A percentile compares a stretch with the other conserved stretches of the same genome.
phyloP scores from a whole-genome alignment of 2,113 vertebrate species.

The Pantherophis guttatus region DNA sequence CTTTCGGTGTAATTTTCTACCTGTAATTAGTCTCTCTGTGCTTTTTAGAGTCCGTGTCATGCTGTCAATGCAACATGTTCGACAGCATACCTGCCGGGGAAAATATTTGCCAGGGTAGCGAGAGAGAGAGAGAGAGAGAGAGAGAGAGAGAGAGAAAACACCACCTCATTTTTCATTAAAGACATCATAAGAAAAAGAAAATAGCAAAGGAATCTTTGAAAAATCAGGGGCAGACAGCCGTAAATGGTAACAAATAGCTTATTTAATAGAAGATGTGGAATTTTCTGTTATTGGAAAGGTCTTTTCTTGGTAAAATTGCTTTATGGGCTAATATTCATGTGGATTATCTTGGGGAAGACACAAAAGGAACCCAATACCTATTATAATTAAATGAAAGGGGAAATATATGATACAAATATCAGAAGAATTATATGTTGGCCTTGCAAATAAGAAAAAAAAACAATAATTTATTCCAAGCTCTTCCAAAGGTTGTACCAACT shows the following conservation, averaged over 20 bases:
- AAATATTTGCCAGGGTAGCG: conserved; percentile 49
- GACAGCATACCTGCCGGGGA: conserved; percentile 70
- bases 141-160: background rate
- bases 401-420: background rate
- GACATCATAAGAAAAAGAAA: conserved; percentile 34
- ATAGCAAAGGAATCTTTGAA: conserved; percentile 24
- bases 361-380: background rate
- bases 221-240: conserved; percentile 32
- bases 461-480: background rate
- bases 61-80: conserved; percentile 71
- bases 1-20: conserved; percentile 64
- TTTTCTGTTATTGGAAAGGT: background rate
- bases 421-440: background rate
- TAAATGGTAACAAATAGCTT: conserved; percentile 6
- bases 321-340: background rate
- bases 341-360: background rate
- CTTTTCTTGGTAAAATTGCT: background rate
- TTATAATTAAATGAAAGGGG: background rate
- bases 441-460: background rate
- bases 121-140: conserved; percentile 36
- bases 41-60: conserved; percentile 69
- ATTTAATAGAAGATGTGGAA: background rate
- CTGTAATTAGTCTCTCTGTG: conserved; percentile 81
- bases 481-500: background rate
- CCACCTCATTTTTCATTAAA: conserved; percentile 58